phyloP scores from a whole-genome alignment of 92 coral and sea anemone species.

The Zoanthus sociatus region DNA sequence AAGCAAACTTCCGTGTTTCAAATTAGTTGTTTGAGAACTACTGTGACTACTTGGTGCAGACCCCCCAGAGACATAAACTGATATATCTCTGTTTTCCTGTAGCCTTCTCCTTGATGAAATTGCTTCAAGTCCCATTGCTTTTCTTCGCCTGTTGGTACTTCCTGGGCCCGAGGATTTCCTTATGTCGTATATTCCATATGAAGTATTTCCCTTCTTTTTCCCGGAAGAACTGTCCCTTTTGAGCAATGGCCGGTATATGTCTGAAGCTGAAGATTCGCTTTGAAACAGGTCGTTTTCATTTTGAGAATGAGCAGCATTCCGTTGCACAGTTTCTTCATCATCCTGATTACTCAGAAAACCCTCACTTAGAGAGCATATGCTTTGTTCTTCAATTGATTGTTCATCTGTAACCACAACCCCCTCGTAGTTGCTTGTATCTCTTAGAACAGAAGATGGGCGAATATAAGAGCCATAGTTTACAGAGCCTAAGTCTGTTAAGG shows the following conservation, averaged over 20 bases:
- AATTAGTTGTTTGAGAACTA: constrained; percentile 33
- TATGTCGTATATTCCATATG: constrained; percentile 89
- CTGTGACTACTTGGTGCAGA: constrained; percentile 77
- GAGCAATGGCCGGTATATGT: constrained; percentile 40
- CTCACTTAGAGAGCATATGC: constrained; percentile 37
- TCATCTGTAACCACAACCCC: background rate
- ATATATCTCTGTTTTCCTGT: constrained; percentile 48
- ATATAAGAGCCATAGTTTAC: constrained; percentile 39
- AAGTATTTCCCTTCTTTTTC: constrained; percentile 33
- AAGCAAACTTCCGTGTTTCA: background rate
- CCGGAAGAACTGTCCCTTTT: constrained; percentile 20
- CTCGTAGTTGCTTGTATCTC: background rate
- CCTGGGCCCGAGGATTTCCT: constrained; percentile 97
- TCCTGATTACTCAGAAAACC: constrained; percentile 6
- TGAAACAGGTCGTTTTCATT: background rate
- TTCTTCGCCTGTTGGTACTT: constrained; percentile 92
- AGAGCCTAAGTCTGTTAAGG: constrained; percentile 49
- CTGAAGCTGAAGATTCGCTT: constrained; percentile 44
- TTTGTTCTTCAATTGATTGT: constrained; percentile 37
- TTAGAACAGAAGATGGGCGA: background rate
- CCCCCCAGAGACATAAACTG: constrained; percentile 90
- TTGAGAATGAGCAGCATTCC: background rate
- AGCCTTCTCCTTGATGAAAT: constrained; percentile 57
- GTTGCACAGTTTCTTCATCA: constrained; percentile 10
- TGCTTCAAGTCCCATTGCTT: constrained; percentile 87